These are phyloP conservation scores for Acropternis orthonyx DNA, from an alignment of 2,797 vertebrate genomes.

Conservation along the genomic window DNA sequence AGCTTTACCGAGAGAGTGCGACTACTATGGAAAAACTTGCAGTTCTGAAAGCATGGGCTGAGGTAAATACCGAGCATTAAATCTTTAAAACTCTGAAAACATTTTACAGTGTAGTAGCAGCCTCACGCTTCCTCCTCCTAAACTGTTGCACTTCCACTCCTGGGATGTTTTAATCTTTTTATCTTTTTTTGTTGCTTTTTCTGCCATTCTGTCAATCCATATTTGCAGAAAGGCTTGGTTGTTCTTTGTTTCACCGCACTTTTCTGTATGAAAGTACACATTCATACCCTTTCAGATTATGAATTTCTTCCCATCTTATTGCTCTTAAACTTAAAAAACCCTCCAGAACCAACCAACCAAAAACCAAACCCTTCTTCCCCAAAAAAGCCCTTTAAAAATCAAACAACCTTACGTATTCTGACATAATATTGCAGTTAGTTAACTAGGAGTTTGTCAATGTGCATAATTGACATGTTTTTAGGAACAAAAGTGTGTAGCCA, in stretches of 20 bases:
- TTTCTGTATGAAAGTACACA: background rate
- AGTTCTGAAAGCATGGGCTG: conserved; percentile 97
- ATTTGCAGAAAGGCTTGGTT: background rate
- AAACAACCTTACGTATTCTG: background rate
- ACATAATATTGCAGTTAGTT: background rate
- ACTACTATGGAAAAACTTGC: conserved; percentile 98
- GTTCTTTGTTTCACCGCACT: background rate
- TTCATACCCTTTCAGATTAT: background rate
- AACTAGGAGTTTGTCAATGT: background rate
- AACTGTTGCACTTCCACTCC: background rate
- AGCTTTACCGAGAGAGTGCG: conserved; percentile 95
- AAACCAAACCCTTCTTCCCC: background rate
- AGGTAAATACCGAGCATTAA: conserved; percentile 77
- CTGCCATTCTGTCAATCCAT: background rate
- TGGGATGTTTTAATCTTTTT: background rate
- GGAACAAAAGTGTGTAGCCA: background rate
- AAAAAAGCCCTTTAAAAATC: background rate
- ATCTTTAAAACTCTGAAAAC: background rate
- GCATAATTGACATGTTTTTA: background rate
- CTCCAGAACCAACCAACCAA: background rate
- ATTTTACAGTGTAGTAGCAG: background rate
- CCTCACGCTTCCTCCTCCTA: background rate
- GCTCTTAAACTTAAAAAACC: background rate
- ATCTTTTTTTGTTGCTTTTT: background rate
- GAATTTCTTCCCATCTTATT: background rate